phyloP scores from a whole-genome alignment of 2,797 vertebrate species.

The Lerista edwardsae region DNA sequence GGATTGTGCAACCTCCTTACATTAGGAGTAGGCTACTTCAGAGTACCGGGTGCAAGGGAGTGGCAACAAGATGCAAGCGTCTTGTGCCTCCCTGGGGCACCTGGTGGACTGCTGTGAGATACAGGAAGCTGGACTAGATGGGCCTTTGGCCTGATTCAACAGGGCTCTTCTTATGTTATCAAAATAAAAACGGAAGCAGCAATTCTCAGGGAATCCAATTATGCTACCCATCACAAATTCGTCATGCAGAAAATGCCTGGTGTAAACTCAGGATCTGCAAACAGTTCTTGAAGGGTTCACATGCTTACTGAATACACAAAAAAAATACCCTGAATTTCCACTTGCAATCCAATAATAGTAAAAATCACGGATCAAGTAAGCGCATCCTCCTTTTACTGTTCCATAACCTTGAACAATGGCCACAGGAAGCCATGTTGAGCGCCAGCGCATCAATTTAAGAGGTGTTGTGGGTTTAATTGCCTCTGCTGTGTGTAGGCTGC shows the following conservation, averaged over 20 bases:
- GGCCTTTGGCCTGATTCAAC: too few species aligned
- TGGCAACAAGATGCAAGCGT: too few species aligned
- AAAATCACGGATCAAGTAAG: slow-evolving; percentile 54
- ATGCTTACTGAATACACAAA: not conserved
- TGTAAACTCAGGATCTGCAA: not conserved
- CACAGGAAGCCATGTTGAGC: slow-evolving; percentile 5
- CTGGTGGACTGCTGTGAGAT: too few species aligned
- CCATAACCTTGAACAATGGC: slow-evolving; percentile 43
- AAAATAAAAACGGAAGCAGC: not conserved
- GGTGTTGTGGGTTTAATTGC: slow-evolving; percentile 55
- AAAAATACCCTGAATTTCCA: not conserved
- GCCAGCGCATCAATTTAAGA: slow-evolving; percentile 14
- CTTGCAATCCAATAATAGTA: slow-evolving; percentile 57
- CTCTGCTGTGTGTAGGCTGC: slow-evolving; percentile 49
- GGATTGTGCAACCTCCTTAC: too few species aligned
- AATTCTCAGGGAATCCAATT: not conserved
- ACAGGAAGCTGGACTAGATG: too few species aligned
- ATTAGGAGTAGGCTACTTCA: too few species aligned
- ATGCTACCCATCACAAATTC: not conserved
- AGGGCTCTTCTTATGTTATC: too few species aligned
- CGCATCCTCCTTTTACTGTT: slow-evolving; percentile 51
- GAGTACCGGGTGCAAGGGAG: too few species aligned
- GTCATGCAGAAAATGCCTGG: not conserved
- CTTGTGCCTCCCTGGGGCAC: too few species aligned
- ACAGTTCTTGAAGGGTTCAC: not conserved